phyloP scores from a whole-genome alignment of 2,888 invertebrate genomes.

The Drosophila pullipes region DNA sequence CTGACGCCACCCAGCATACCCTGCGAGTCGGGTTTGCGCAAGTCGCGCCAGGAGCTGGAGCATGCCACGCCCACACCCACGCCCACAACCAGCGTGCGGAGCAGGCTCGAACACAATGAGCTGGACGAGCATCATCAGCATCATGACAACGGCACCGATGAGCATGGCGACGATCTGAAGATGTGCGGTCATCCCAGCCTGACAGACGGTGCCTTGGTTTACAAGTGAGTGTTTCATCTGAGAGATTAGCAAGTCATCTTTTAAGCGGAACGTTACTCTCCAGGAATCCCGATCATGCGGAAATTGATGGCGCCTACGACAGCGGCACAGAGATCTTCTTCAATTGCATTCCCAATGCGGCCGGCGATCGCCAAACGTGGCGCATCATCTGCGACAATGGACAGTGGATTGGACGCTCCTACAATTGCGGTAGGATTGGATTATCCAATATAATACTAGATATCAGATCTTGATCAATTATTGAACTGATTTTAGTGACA shows the following conservation, averaged over 20 bases:
- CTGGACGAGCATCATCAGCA: conserved; percentile 65
- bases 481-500: neutral
- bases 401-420: conserved; percentile 92
- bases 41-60: conserved; percentile 82
- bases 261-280: neutral
- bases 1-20: conserved; percentile 83
- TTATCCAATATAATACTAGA: neutral
- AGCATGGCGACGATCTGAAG: conserved; percentile 73
- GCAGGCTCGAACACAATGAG: conserved; percentile 68
- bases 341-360: conserved; percentile 92
- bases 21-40: conserved; percentile 83
- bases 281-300: conserved; percentile 89
- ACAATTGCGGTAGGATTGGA: conserved; percentile 89
- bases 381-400: conserved; percentile 94
- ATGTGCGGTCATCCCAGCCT: conserved; percentile 86
- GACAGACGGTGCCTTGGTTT: conserved; percentile 92
- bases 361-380: conserved; percentile 94
- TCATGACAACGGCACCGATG: conserved; percentile 74
- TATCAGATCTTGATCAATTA: neutral
- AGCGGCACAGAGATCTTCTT: conserved; percentile 94
- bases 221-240: conserved; percentile 84
- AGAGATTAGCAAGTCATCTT: neutral
- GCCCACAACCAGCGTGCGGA: conserved; percentile 24
- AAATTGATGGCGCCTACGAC: conserved; percentile 90
- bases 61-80: conserved; percentile 52